A percentile compares a stretch with the other conserved stretches of the same genome.
phyloP scores from a whole-genome alignment of 2,888 invertebrate genomes.

The Siphlonurus alternatus region DNA sequence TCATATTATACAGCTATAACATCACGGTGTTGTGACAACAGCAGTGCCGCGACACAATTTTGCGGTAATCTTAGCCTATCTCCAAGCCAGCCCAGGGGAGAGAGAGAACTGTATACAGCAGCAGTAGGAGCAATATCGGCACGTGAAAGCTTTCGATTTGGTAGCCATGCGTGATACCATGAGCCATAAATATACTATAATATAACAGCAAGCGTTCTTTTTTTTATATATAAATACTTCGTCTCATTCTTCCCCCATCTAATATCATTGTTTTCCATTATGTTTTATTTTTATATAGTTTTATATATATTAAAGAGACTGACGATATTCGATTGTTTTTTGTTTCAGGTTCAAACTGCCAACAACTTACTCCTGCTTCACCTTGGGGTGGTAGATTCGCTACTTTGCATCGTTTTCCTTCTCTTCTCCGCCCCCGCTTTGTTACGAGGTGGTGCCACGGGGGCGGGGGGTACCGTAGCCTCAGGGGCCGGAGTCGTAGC shows the following conservation, averaged over 20 bases:
- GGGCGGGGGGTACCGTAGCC: conserved; percentile 10
- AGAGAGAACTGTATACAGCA: background rate
- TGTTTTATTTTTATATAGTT: background rate
- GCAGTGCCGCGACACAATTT: too few relatives aligned
- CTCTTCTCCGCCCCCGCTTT: conserved; percentile 36
- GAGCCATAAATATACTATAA: background rate
- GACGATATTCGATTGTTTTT: background rate
- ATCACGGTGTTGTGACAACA: too few relatives aligned
- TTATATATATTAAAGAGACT: background rate
- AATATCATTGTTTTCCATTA: background rate
- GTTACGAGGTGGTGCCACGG: conserved; percentile 15
- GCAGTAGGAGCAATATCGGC: background rate
- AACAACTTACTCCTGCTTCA: conserved; percentile 56
- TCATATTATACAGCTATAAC: too few relatives aligned
- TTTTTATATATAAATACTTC: too few relatives aligned
- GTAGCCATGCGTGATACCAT: background rate
- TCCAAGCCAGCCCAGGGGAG: too few relatives aligned
- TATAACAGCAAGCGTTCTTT: too few relatives aligned
- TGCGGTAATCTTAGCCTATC: too few relatives aligned
- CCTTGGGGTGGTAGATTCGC: conserved; percentile 49
- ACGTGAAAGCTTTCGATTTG: background rate
- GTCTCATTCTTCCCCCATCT: background rate
- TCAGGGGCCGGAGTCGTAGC: conserved; percentile 18
- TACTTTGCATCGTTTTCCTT: conserved; percentile 43
- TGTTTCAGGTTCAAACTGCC: conserved; percentile 39